Evolutionary conservation across 2,888 invertebrate species (phyloP).

Genomic region (Acleris laterana): DNA sequence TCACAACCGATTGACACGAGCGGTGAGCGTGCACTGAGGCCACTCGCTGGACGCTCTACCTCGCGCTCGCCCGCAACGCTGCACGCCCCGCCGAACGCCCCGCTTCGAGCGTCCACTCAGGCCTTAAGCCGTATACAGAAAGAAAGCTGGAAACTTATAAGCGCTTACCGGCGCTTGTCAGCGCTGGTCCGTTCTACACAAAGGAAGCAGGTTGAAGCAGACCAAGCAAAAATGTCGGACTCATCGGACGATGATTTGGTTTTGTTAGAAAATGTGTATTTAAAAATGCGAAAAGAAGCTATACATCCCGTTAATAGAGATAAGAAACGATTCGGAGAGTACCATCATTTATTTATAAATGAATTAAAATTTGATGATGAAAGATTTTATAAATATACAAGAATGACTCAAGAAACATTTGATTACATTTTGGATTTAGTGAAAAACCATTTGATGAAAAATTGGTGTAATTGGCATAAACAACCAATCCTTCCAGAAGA

Average conservation of each 20-base stretch:
- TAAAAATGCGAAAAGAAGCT: slow-evolving; percentile 1
- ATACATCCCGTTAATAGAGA: slow-evolving; percentile 23
- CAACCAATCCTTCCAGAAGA: slow-evolving; percentile 24
- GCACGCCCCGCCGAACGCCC: no score
- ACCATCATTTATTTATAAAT: neutral
- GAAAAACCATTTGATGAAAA: slow-evolving; percentile 20
- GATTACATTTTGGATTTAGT: neutral
- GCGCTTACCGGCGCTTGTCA: no score
- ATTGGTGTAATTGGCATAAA: slow-evolving; percentile 25
- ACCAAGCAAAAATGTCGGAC: slow-evolving; percentile 6
- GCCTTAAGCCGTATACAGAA: no score
- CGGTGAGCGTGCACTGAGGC: no score
- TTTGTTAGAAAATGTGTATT: slow-evolving; percentile 15
- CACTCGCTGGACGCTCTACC: no score
- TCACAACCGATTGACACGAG: no score
- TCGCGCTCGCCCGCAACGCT: no score
- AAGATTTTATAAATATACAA: slow-evolving; percentile 27
- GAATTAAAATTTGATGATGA: slow-evolving; percentile 25
- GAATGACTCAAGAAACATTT: slow-evolving; percentile 4
- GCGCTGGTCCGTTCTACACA: neutral
- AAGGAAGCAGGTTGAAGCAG: no score
- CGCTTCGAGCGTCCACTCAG: no score
- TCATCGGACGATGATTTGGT: slow-evolving; percentile 10
- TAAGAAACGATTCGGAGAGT: neutral
- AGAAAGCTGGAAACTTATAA: no score